A percentile compares a stretch with the other conserved stretches of the same genome.
Evolutionary conservation across 2,797 vertebrate genomes (phyloP).

Genomic region (Sebastiscus albofasciatus): DNA sequence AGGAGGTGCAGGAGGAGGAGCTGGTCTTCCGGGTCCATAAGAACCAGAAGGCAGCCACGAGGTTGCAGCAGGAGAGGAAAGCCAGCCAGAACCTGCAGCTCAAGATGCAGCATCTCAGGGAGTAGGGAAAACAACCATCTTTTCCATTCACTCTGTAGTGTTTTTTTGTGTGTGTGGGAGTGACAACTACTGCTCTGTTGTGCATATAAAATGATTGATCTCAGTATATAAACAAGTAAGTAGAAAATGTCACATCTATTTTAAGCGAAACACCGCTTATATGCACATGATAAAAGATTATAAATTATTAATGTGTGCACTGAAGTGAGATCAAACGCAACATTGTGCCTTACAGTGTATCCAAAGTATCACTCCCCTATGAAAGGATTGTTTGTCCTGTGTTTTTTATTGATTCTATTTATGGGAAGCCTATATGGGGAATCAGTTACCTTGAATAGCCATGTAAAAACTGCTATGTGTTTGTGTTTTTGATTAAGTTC

Average conservation of each 20-base stretch:
- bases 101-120: constrained; percentile 64
- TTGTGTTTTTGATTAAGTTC: constrained; percentile 39
- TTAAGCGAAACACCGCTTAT: background rate
- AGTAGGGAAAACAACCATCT: constrained; percentile 69
- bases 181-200: background rate
- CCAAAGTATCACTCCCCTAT: background rate
- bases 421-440: background rate
- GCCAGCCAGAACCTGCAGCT: constrained; percentile 60
- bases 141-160: background rate
- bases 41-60: constrained; percentile 55
- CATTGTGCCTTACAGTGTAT: background rate
- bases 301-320: background rate
- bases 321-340: background rate
- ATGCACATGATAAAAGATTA: background rate
- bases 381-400: background rate
- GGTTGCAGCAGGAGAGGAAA: constrained; percentile 79
- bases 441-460: background rate
- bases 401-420: background rate
- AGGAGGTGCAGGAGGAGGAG: constrained; percentile 74
- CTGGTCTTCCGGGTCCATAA: constrained; percentile 64
- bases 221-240: background rate
- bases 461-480: background rate
- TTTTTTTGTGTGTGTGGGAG: background rate
- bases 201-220: background rate
- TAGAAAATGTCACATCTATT: background rate